phyloP scores from a whole-genome alignment of 2,888 invertebrate species.

The Nephrotoma guestfalica region DNA sequence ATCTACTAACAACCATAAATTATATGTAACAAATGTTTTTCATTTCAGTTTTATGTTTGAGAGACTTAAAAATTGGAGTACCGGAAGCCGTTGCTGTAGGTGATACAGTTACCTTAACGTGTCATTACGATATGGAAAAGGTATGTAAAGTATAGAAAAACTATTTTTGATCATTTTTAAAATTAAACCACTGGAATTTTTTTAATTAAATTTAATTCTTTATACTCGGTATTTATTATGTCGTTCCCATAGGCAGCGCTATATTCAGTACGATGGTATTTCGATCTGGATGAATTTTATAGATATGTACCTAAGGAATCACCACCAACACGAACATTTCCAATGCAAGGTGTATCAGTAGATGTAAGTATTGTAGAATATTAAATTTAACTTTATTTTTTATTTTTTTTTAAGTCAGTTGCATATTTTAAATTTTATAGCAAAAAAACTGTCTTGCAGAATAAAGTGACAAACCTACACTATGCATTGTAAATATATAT shows the following conservation, averaged over 20 bases:
- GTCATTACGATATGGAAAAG: conserved; percentile 16
- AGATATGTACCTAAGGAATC: conserved; percentile 36
- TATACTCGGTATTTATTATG: background rate
- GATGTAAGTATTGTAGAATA: conserved; percentile 35
- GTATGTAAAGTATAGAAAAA: conserved; percentile 11
- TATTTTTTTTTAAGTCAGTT: background rate
- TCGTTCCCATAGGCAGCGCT: conserved; percentile 19
- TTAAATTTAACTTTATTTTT: background rate
- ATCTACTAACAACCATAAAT: background rate
- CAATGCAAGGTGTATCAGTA: conserved; percentile 33
- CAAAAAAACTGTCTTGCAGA: background rate
- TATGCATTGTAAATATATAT: too few species aligned
- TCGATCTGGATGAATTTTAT: conserved; percentile 37
- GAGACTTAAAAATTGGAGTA: conserved; percentile 15
- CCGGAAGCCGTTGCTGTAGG: conserved; percentile 16
- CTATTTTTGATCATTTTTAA: background rate
- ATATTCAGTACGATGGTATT: conserved; percentile 41
- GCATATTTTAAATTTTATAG: background rate
- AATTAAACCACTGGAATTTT: background rate
- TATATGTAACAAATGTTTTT: background rate
- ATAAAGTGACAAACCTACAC: too few species aligned
- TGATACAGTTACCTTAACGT: conserved; percentile 16
- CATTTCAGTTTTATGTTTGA: conserved; percentile 14
- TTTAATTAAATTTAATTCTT: background rate
- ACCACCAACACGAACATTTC: conserved; percentile 34